Evolutionary conservation across 2,113 vertebrate genomes (phyloP).

Genomic region (Elephantulus edwardii): DNA sequence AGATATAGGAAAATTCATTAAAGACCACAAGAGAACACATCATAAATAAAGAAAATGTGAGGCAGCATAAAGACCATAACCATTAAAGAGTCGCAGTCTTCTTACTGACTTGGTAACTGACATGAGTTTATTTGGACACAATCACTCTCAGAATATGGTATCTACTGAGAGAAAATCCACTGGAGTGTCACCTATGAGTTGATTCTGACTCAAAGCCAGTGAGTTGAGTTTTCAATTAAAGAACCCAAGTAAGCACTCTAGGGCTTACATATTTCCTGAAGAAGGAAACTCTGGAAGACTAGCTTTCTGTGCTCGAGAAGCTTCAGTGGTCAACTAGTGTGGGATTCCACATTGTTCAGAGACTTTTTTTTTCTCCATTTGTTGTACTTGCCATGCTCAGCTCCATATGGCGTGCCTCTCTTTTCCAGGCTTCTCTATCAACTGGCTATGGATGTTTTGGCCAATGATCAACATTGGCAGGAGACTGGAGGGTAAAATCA

Average conservation of each 20-base stretch:
- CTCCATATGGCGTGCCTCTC: neutral
- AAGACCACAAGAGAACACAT: neutral
- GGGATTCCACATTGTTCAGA: neutral
- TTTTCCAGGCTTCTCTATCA: neutral
- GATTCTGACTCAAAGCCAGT: too few species aligned
- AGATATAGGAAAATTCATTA: neutral
- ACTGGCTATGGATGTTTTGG: neutral
- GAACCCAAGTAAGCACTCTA: too few species aligned
- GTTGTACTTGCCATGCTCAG: neutral
- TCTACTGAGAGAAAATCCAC: constrained; percentile 2
- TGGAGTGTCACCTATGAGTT: too few species aligned
- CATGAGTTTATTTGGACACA: neutral
- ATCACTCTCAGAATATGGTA: neutral
- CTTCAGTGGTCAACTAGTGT: neutral
- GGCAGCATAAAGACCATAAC: neutral
- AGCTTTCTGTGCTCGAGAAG: neutral
- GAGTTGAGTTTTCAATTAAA: too few species aligned
- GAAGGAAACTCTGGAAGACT: neutral
- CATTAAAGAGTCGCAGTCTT: neutral
- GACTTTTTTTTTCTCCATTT: neutral
- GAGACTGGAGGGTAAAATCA: neutral
- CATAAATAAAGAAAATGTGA: neutral
- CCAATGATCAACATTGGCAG: neutral
- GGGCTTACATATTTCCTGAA: too few species aligned
- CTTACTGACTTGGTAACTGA: neutral